Evolutionary conservation across 2,113 vertebrate species (phyloP), one percentile per base, ranked within the genome.

Genomic region (Capra hircus): DNA sequence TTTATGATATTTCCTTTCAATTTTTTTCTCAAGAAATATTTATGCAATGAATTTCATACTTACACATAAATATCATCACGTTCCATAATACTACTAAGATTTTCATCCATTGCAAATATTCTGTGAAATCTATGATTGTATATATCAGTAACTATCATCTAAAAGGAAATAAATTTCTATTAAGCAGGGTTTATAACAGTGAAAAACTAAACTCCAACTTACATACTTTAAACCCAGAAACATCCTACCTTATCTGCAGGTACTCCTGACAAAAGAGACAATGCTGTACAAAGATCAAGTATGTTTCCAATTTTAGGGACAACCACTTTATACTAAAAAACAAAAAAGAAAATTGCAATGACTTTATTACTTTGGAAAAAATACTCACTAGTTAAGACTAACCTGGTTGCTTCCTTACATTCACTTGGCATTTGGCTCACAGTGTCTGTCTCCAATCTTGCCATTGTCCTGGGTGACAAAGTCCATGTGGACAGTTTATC

Each of bases 111-210:
- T 95, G 99, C 99, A 88, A 99, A 99, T 99, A 99, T 99, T 97
- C 99, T 99, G 98, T 99, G 99, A 98, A 99, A 99, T 84, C 99
- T 99, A 98, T 99, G 99, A 99, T 99, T 99, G 99, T 99, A 99
- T 99, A 99, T 99, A 98, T 99, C 99, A 48, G 99, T 99, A 97
- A 99, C 99, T 98, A 99, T 99, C 99, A 99, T 99, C 99, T 99
- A 97, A 96, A 99, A 98, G 90, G 89, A 98, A 99, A 98, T 0
- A 30, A 48, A 97, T 84, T 53, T 98, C 91, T 98, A 96, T 98
- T 98, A 97, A 97, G 86, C 93, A 97, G 84, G 67, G 95, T 98
- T 97, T 95, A 77, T 52, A 91, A 90, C 6, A 90, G 48, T 91
- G 83, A 87, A 95, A 92, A 95, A 88, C 60, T 92, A 62, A 98